These are phyloP conservation scores for Bos javanicus DNA, from an alignment of 2,113 vertebrate species.

Conservation along the genomic window DNA sequence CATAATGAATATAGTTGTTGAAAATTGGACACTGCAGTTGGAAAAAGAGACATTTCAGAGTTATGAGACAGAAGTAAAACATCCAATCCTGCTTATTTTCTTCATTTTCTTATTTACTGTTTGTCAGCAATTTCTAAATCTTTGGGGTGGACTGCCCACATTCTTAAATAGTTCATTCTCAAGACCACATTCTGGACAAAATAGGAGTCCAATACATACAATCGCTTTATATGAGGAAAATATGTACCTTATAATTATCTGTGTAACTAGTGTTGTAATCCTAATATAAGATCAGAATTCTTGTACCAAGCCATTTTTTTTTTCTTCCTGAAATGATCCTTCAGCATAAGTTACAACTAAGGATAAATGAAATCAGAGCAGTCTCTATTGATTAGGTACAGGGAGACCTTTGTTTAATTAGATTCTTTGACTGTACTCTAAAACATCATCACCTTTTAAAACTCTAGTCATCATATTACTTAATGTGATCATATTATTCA, in stretches of 20 bases:
- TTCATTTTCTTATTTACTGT: neutral
- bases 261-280: neutral
- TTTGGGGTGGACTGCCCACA: neutral
- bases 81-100: neutral
- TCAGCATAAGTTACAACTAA: neutral
- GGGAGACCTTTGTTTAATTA: constrained; percentile 3
- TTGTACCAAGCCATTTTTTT: neutral
- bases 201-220: neutral
- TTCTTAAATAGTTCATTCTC: neutral
- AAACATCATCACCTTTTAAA: neutral
- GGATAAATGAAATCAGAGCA: neutral
- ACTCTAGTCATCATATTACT: neutral
- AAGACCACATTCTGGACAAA: neutral
- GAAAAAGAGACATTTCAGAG: neutral
- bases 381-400: neutral
- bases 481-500: neutral
- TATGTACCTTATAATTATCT: neutral
- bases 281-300: neutral
- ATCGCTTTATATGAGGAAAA: neutral
- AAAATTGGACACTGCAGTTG: neutral
- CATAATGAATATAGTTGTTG: neutral
- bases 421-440: neutral
- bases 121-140: neutral
- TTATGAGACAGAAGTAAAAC: neutral
- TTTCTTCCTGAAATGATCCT: neutral